A percentile compares a stretch with the other conserved stretches of the same genome.
Evolutionary conservation across 2,888 invertebrate genomes (phyloP).

Genomic region (Agrochola lychnidis): DNA sequence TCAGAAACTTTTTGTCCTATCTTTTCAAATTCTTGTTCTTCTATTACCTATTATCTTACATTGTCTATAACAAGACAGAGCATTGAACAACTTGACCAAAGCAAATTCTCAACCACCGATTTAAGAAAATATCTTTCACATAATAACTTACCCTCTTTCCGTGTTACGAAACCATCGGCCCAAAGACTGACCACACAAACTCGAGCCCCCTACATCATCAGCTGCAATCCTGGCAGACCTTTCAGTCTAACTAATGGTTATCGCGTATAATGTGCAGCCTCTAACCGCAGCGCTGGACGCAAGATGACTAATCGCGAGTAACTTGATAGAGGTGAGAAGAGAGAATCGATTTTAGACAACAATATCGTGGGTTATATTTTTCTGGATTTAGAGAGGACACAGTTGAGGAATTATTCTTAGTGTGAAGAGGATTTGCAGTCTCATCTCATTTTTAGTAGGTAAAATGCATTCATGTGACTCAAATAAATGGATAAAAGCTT

Average conservation of each 20-base stretch:
- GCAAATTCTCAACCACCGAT: neutral
- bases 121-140: conserved; percentile 38
- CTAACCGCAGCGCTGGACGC: conserved; percentile 59
- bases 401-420: too few relatives aligned
- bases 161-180: conserved; percentile 53
- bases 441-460: too few relatives aligned
- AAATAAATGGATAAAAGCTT: too few relatives aligned
- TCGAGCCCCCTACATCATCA: conserved; percentile 53
- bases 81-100: neutral
- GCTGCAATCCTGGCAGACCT: conserved; percentile 62
- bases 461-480: too few relatives aligned
- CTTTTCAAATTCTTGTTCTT: neutral
- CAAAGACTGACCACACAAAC: conserved; percentile 58
- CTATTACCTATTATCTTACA: neutral
- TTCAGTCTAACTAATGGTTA: conserved; percentile 64
- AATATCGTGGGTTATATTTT: neutral
- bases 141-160: conserved; percentile 47
- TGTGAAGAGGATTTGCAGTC: too few relatives aligned
- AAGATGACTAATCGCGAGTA: conserved; percentile 72
- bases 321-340: conserved; percentile 61
- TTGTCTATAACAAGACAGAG: neutral
- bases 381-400: neutral
- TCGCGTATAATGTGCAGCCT: conserved; percentile 70
- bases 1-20: neutral
- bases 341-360: conserved; percentile 9